These are phyloP conservation scores for Copidosoma aretas DNA, from an alignment of 2,888 invertebrate species.

Conservation along the genomic window DNA sequence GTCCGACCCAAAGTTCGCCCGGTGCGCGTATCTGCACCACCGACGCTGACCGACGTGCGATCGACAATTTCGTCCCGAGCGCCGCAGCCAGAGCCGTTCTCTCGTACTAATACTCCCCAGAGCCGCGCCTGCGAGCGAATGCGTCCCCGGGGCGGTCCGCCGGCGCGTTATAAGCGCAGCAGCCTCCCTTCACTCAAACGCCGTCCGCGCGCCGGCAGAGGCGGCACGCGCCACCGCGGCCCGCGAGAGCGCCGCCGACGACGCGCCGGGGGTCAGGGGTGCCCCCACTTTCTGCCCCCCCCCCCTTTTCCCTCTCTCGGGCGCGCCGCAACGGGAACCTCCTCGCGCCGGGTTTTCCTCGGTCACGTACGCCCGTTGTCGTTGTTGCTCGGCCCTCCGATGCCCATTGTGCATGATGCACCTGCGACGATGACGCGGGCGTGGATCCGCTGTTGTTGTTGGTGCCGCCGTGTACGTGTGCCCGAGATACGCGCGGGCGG, in stretches of 20 bases:
- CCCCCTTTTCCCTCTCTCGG: conserved; percentile 49
- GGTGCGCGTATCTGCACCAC: too few relatives aligned
- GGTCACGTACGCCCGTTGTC: neutral
- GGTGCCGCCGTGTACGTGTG: too few relatives aligned
- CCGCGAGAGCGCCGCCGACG: conserved; percentile 45
- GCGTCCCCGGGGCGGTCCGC: conserved; percentile 61
- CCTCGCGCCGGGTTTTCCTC: too few relatives aligned
- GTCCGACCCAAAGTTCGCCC: too few relatives aligned
- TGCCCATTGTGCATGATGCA: neutral
- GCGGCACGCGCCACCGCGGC: conserved; percentile 34
- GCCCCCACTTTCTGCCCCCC: too few relatives aligned
- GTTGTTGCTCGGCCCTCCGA: neutral
- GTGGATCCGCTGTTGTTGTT: neutral
- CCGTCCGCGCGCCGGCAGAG: conserved; percentile 49
- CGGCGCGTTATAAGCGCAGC: conserved; percentile 62
- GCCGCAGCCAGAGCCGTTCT: conserved; percentile 15
- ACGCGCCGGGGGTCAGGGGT: conserved; percentile 60
- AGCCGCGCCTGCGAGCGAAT: conserved; percentile 56
- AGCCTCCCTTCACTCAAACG: conserved; percentile 61
- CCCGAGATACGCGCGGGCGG: too few relatives aligned
- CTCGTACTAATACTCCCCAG: conserved; percentile 24
- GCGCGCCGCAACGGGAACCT: too few relatives aligned
- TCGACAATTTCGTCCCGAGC: too few relatives aligned
- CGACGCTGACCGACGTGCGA: too few relatives aligned
- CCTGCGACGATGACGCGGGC: neutral